Base-by-base conservation (phyloP, 2,888 invertebrate species). In the Dolichomitus sp. region DNA sequence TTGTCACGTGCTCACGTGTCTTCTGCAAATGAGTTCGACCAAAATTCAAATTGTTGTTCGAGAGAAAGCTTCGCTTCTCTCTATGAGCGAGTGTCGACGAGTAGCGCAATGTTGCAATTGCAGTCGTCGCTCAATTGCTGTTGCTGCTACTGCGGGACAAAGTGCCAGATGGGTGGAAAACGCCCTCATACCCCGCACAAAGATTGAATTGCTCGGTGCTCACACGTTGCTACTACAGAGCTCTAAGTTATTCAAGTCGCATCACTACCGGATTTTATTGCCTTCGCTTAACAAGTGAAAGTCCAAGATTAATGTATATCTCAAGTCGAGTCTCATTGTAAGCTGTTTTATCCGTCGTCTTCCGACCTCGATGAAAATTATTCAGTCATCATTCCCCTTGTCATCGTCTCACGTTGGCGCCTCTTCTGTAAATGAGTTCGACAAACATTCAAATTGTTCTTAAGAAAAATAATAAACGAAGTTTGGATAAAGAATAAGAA, bases 21-120 rank as follows among this genome's bases (percentile, higher is more conserved):
- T n/a, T n/a, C n/a, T n/a, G n/a, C n/a, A n/a, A n/a, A n/a, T n/a
- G n/a, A n/a, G n/a, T n/a, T n/a, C n/a, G n/a, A n/a, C n/a, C n/a
- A n/a, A n/a, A n/a, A n/a, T n/a, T n/a, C n/a, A n/a, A n/a, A n/a
- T n/a, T n/a, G n/a, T n/a, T n/a, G n/a, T n/a, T 45, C 45, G 52
- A 61, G 81, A 68, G 81, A 81, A 81, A 81, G 73, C 81, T 76
- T 57, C 75, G 65, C 63, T 63, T 63, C 80, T 65, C 11, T 30
- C 11, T 17, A n/a, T 48, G 45, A 14, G 27, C 54, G 33, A 33
- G 37, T 40, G 59, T 61, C 61, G 11, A 4, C 37, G 17, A 61
- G 17, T 30, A 37, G 37, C 19, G 37, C 33, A 40, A 54, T 40
- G 14, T 14, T 23, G 69, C 37, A 37, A 68, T 37, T 19, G 68